A percentile compares a stretch with the other conserved stretches of the same genome.
phyloP scores from a whole-genome alignment of 2,888 invertebrate species.

The Elegia similella region DNA sequence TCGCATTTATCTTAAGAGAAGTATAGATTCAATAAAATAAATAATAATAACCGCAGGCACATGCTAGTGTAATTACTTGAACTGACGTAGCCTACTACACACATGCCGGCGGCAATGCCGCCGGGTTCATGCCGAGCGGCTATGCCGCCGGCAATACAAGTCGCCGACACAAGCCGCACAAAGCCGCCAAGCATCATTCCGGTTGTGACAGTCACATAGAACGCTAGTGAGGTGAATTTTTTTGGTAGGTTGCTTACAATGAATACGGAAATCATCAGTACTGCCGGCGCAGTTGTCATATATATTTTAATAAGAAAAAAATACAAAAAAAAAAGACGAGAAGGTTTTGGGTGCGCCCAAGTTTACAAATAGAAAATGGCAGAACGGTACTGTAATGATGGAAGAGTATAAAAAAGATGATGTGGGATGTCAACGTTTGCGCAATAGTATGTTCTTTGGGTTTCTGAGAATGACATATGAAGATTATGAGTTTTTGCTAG shows the following conservation, averaged over 20 bases:
- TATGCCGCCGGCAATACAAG: not conserved
- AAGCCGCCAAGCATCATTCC: conserved; percentile 14
- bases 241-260: not conserved
- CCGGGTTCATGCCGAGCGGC: too few species aligned
- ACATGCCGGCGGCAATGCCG: too few species aligned
- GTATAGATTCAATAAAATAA: too few species aligned
- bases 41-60: too few species aligned
- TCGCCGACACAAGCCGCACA: conserved; percentile 17
- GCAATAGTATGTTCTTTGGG: conserved; percentile 18
- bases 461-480: conserved; percentile 17
- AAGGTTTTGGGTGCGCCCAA: conserved; percentile 18
- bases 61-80: too few species aligned
- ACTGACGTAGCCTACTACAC: too few species aligned
- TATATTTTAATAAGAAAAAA: conserved; percentile 7
- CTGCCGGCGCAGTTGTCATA: not conserved
- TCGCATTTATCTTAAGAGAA: too few species aligned
- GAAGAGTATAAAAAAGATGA: conserved; percentile 18
- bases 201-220: conserved; percentile 17
- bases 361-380: conserved; percentile 18
- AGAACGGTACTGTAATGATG: conserved; percentile 12
- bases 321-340: conserved; percentile 8
- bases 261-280: not conserved
- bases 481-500: conserved; percentile 19
- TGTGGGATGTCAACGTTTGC: conserved; percentile 19
- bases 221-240: conserved; percentile 16